Evolutionary conservation across 1,140 invertebrate species (phyloP).

Genomic region (Halesus radiatus): DNA sequence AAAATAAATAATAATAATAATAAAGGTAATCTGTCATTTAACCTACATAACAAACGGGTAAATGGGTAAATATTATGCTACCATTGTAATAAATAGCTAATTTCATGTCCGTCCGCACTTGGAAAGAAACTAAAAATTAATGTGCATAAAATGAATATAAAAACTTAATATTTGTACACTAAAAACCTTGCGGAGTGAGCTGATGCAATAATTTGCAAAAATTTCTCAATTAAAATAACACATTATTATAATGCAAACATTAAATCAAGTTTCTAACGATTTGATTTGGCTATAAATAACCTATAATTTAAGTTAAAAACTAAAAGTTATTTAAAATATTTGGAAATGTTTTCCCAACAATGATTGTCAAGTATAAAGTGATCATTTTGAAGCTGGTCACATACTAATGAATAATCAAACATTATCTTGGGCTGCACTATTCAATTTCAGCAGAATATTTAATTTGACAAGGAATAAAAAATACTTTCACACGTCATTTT

Average conservation of each 20-base stretch:
- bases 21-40: neutral
- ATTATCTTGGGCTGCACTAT: too few relatives aligned
- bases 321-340: neutral
- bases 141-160: slow-evolving; percentile 37
- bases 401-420: too few relatives aligned
- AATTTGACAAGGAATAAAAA: too few relatives aligned
- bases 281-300: slow-evolving; percentile 17
- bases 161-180: slow-evolving; percentile 39
- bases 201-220: neutral
- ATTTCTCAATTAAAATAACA: slow-evolving; percentile 32
- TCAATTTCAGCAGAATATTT: too few relatives aligned
- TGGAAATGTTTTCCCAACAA: neutral
- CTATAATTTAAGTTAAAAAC: slow-evolving; percentile 6
- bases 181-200: slow-evolving; percentile 25
- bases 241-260: slow-evolving; percentile 38
- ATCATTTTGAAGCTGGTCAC: too few relatives aligned
- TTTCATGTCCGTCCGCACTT: too few relatives aligned
- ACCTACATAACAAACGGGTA: too few relatives aligned
- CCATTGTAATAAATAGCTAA: too few relatives aligned
- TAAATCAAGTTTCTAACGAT: slow-evolving; percentile 24
- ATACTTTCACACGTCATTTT: too few relatives aligned
- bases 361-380: neutral
- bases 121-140: neutral
- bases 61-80: too few relatives aligned
- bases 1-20: slow-evolving; percentile 7